Evolutionary conservation across 2,888 invertebrate species (phyloP).

Genomic region (Leptinotarsa rubiginosa): DNA sequence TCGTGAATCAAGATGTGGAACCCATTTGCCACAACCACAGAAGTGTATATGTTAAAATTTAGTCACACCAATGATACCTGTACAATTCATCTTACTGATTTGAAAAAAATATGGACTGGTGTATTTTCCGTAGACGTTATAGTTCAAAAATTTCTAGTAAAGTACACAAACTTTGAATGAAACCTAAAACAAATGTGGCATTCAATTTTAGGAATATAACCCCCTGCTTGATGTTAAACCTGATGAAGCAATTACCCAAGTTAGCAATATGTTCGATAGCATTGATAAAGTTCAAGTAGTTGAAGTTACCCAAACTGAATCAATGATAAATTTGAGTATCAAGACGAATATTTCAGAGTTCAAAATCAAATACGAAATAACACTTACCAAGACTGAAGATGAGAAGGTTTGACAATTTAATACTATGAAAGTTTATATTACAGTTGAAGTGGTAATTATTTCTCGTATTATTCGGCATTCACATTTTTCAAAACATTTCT

Average conservation of each 20-base stretch:
- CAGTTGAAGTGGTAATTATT: not conserved
- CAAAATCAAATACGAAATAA: slow-evolving; percentile 51
- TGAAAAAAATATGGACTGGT: slow-evolving; percentile 57
- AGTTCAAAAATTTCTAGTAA: slow-evolving; percentile 55
- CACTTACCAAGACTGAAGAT: slow-evolving; percentile 39
- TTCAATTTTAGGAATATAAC: slow-evolving; percentile 56
- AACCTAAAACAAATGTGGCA: not conserved
- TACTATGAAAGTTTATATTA: no score
- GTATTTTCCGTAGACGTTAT: slow-evolving; percentile 49
- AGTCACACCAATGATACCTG: slow-evolving; percentile 38
- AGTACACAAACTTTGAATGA: not conserved
- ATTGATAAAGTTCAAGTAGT: slow-evolving; percentile 40
- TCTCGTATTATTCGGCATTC: no score
- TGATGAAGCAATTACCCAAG: slow-evolving; percentile 44
- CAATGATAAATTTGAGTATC: slow-evolving; percentile 42
- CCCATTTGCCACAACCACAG: slow-evolving; percentile 49
- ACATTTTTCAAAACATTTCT: no score
- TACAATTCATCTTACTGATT: slow-evolving; percentile 54
- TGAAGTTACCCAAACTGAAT: slow-evolving; percentile 29
- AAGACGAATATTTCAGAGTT: slow-evolving; percentile 30
- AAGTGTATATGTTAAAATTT: slow-evolving; percentile 55
- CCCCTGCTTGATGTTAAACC: slow-evolving; percentile 55
- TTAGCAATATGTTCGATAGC: slow-evolving; percentile 40
- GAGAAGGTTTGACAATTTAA: slow-evolving; percentile 40
- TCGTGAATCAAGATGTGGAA: slow-evolving; percentile 54